These are phyloP conservation scores for Guaruba guarouba DNA, from an alignment of 2,113 vertebrate genomes.

Conservation along the genomic window DNA sequence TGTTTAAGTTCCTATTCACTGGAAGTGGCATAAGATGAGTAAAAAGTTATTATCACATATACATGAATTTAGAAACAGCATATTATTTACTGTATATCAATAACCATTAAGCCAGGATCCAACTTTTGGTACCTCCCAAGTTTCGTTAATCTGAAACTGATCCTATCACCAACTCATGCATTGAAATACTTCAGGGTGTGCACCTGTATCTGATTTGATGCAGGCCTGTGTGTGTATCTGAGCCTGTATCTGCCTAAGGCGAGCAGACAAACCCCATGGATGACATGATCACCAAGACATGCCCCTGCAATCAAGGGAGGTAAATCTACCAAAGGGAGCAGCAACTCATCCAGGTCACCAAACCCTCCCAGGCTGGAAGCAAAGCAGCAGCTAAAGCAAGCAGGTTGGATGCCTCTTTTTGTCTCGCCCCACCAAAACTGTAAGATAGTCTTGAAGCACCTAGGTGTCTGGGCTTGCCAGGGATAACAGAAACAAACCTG, in stretches of 20 bases:
- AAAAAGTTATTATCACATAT: not conserved
- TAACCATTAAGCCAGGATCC: not conserved
- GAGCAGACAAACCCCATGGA: not conserved
- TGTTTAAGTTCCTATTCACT: not conserved
- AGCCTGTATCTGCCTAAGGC: not conserved
- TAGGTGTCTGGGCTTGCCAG: not conserved
- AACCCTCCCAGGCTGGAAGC: not conserved
- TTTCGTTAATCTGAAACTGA: not conserved
- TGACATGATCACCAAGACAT: not conserved
- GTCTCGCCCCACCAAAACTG: not conserved
- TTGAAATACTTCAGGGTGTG: accelerated
- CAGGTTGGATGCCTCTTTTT: not conserved
- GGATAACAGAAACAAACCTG: not conserved
- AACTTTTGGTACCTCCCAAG: not conserved
- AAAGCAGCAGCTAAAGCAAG: not conserved
- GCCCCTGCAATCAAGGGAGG: not conserved
- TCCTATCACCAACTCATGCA: not conserved
- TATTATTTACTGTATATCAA: not conserved
- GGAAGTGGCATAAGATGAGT: not conserved
- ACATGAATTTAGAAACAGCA: not conserved
- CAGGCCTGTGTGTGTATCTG: not conserved
- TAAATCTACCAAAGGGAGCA: accelerated
- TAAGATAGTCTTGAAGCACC: not conserved
- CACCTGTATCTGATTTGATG: not conserved
- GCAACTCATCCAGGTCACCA: not conserved